These are phyloP conservation scores for Heliconius nattereri DNA, from an alignment of 1,140 invertebrate species.

Conservation along the genomic window DNA sequence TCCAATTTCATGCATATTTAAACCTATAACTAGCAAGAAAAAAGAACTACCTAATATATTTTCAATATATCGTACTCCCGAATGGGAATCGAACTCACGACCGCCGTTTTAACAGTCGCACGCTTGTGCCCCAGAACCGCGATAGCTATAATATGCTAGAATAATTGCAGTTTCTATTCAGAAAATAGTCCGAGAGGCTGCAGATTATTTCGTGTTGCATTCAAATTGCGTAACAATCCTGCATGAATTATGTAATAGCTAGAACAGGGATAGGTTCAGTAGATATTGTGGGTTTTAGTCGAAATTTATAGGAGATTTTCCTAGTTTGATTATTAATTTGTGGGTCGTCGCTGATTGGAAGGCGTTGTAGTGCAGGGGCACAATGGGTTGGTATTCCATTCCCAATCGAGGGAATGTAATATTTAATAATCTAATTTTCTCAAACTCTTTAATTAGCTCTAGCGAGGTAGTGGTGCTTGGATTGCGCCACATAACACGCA, in stretches of 20 bases:
- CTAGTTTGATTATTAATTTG: neutral
- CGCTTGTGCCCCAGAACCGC: too few relatives aligned
- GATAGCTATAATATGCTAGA: neutral
- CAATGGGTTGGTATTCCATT: too few relatives aligned
- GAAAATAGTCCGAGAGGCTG: conserved; percentile 1
- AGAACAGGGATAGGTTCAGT: neutral
- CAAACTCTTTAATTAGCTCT: too few relatives aligned
- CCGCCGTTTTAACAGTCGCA: neutral
- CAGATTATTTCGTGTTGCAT: conserved; percentile 15
- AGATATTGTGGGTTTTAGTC: neutral
- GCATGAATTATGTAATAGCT: conserved; percentile 17
- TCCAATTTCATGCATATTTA: too few relatives aligned
- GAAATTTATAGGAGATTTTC: neutral
- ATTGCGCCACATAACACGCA: too few relatives aligned
- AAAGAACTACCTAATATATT: too few relatives aligned
- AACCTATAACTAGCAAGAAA: too few relatives aligned
- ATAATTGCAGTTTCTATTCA: neutral
- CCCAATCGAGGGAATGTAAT: too few relatives aligned
- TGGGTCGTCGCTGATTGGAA: neutral
- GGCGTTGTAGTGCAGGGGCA: too few relatives aligned
- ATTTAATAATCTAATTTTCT: too few relatives aligned
- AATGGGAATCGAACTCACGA: neutral
- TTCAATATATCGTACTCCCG: neutral
- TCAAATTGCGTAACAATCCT: conserved; percentile 16
- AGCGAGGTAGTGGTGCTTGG: too few relatives aligned